A percentile compares a stretch with the other conserved stretches of the same genome.
These are phyloP conservation scores for Melanostoma mellinum DNA, from an alignment of 2,888 invertebrate genomes.

Conservation along the genomic window DNA sequence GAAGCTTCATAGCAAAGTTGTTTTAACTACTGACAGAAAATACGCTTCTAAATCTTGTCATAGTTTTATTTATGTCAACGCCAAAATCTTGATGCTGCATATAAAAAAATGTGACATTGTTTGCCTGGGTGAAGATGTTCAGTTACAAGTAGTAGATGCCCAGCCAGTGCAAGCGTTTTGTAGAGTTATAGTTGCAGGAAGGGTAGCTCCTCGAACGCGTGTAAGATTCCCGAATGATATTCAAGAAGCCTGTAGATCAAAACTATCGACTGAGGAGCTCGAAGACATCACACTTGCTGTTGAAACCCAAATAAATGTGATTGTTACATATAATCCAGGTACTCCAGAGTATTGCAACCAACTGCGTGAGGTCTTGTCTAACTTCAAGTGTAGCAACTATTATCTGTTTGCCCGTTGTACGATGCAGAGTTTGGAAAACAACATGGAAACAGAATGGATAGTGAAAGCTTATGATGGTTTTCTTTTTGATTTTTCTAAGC, in stretches of 20 bases:
- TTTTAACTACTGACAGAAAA: conserved; percentile 75
- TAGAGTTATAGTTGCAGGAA: conserved; percentile 75
- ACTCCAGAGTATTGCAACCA: conserved; percentile 73
- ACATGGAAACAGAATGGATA: conserved; percentile 75
- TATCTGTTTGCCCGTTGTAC: conserved; percentile 76
- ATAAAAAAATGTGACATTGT: conserved; percentile 76
- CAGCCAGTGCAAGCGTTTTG: conserved; percentile 73
- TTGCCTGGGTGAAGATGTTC: conserved; percentile 76
- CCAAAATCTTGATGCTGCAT: conserved; percentile 76
- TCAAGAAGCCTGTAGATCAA: conserved; percentile 39
- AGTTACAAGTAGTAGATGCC: conserved; percentile 74
- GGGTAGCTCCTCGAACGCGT: conserved; percentile 75
- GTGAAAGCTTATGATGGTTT: conserved; percentile 77
- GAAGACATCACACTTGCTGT: conserved; percentile 79
- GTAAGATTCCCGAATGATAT: conserved; percentile 77
- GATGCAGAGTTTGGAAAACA: conserved; percentile 75
- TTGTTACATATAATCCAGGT: conserved; percentile 76
- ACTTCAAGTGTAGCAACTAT: conserved; percentile 74
- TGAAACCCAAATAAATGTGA: conserved; percentile 77
- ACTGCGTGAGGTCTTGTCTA: conserved; percentile 70
- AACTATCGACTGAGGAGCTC: conserved; percentile 78
- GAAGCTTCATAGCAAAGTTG: conserved; percentile 58
- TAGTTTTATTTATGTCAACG: conserved; percentile 77
- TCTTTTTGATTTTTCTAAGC: conserved; percentile 73
- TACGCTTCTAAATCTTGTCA: conserved; percentile 73